phyloP scores from a whole-genome alignment of 1,140 invertebrate species.

The Apis cerana region DNA sequence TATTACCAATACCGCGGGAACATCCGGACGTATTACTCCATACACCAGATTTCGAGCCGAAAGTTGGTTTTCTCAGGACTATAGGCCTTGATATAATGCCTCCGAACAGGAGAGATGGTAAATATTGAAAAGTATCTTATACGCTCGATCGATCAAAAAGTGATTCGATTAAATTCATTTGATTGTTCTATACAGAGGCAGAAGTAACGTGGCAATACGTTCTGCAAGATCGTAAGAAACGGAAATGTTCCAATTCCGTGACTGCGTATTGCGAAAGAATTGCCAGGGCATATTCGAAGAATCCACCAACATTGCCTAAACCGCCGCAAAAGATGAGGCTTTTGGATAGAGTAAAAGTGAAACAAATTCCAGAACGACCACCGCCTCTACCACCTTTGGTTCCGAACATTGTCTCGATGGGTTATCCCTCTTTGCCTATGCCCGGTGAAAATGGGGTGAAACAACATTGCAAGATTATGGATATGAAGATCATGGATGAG shows the following conservation, averaged over 20 bases:
- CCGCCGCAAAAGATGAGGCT: conserved; percentile 74
- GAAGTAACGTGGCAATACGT: conserved; percentile 80
- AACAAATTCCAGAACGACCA: conserved; percentile 67
- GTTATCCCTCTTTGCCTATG: conserved; percentile 70
- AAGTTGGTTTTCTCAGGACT: conserved; percentile 76
- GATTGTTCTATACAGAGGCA: conserved; percentile 71
- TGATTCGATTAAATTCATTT: not conserved
- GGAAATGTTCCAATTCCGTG: conserved; percentile 76
- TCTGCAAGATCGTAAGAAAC: conserved; percentile 78
- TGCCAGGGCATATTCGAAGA: conserved; percentile 73
- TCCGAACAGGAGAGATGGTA: conserved; percentile 76
- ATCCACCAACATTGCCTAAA: conserved; percentile 71
- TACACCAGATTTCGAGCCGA: conserved; percentile 76
- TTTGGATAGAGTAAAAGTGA: conserved; percentile 72
- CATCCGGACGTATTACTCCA: conserved; percentile 77
- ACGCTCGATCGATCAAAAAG: not conserved
- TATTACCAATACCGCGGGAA: conserved; percentile 76
- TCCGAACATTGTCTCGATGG: conserved; percentile 67
- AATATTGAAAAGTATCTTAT: conserved; percentile 16
- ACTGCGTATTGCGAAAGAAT: conserved; percentile 78
- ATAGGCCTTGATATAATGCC: conserved; percentile 79
- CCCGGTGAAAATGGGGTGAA: conserved; percentile 75
- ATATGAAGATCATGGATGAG: conserved; percentile 57
- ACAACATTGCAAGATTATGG: conserved; percentile 70
- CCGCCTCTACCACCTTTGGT: conserved; percentile 74